Conservation (phyloP, 1,140 invertebrate genomes). For the Mesaphorura yosii region DNA sequence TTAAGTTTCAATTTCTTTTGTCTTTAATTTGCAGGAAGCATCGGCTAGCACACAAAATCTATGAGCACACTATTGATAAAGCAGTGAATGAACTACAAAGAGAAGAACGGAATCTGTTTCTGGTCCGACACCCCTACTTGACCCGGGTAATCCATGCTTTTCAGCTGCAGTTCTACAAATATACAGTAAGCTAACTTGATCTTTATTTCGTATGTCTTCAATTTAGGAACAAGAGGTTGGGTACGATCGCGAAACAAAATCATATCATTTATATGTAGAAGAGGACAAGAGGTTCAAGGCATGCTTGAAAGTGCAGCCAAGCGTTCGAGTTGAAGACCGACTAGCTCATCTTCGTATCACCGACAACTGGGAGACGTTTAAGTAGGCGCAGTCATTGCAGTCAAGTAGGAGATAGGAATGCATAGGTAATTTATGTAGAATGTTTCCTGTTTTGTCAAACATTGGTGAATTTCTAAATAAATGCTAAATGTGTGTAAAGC, state of each 20-base stretch:
- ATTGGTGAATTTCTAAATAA: no score
- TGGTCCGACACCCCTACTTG: conserved; percentile 25
- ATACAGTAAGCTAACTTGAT: no score
- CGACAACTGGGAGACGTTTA: conserved; percentile 10
- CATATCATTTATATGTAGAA: no score
- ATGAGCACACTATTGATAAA: not conserved
- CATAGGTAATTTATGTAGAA: no score
- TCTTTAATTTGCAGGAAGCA: conserved; percentile 12
- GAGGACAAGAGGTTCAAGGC: no score
- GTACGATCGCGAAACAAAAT: no score
- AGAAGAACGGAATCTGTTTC: conserved; percentile 30
- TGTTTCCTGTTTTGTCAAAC: no score
- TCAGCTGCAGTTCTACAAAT: not conserved
- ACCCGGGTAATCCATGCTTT: conserved; percentile 1
- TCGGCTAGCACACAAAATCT: conserved; percentile 11
- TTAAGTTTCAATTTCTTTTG: conserved; percentile 1
- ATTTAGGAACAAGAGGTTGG: no score
- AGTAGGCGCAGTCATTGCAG: no score
- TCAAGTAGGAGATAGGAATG: no score
- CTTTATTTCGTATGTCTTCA: no score
- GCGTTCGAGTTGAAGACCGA: conserved; percentile 8
- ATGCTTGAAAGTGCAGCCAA: not conserved
- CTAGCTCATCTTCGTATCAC: conserved; percentile 1
- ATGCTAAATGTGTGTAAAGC: no score
- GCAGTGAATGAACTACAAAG: conserved; percentile 9